A percentile compares a stretch with the other conserved stretches of the same genome.
Conservation (phyloP, 2,113 vertebrate genomes). For the Aphelocoma coerulescens region DNA sequence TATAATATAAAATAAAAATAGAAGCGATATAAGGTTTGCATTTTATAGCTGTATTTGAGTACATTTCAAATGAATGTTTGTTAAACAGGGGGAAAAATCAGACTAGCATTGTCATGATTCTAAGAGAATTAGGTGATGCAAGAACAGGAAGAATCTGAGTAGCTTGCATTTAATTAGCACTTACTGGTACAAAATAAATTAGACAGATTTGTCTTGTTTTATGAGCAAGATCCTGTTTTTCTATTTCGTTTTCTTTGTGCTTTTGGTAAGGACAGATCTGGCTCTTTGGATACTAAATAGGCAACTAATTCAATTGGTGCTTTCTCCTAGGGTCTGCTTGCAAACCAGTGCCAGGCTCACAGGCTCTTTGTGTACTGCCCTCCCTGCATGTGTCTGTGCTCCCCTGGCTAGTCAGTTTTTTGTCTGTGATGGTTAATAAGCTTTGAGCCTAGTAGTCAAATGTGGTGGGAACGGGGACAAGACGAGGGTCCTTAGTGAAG, state of each 20-base stretch:
- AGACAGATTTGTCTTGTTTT: conserved; percentile 91
- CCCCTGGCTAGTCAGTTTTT: conserved; percentile 87
- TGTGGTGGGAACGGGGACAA: conserved; percentile 98
- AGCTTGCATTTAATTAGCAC: conserved; percentile 91
- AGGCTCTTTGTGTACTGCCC: conserved; percentile 82
- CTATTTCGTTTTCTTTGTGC: conserved; percentile 88
- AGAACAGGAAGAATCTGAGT: conserved; percentile 84
- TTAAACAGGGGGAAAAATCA: conserved; percentile 86
- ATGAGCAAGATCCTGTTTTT: conserved; percentile 92
- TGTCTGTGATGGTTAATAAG: conserved; percentile 91
- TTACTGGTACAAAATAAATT: conserved; percentile 87
- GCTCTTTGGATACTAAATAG: conserved; percentile 90
- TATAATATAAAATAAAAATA: conserved; percentile 79
- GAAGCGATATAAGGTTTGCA: conserved; percentile 76
- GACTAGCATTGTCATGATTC: conserved; percentile 78
- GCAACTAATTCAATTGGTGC: conserved; percentile 90
- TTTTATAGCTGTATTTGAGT: conserved; percentile 83
- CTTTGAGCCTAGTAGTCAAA: conserved; percentile 90
- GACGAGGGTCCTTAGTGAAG: conserved; percentile 92
- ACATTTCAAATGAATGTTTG: conserved; percentile 84
- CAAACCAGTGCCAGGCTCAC: conserved; percentile 85
- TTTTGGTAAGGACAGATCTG: conserved; percentile 89
- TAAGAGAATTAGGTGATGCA: conserved; percentile 84
- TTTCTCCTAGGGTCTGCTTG: conserved; percentile 83
- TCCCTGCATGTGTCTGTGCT: conserved; percentile 85